These are phyloP conservation scores for Pachypanchax playfairii DNA, from an alignment of 2,113 vertebrate genomes.

Conservation along the genomic window DNA sequence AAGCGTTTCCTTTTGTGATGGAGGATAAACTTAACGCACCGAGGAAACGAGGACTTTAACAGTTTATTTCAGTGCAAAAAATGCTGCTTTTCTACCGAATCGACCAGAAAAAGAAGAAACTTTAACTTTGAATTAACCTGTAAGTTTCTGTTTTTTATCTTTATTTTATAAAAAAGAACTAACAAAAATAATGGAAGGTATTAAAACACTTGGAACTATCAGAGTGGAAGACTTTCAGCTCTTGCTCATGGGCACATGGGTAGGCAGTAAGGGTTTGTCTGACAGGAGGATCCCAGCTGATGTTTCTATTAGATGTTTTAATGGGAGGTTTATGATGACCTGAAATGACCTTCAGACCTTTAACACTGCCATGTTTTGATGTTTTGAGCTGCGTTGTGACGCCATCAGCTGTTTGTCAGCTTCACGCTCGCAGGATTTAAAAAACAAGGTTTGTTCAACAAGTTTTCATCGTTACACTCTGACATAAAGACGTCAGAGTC, in stretches of 20 bases:
- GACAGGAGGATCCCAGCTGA: not conserved
- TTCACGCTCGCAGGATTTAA: too few species aligned
- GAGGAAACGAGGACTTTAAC: conserved; percentile 13
- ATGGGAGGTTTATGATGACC: too few species aligned
- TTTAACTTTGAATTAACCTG: conserved; percentile 33
- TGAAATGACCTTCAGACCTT: too few species aligned
- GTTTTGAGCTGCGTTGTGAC: too few species aligned
- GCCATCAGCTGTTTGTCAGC: too few species aligned
- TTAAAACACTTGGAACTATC: not conserved
- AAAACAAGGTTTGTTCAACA: too few species aligned
- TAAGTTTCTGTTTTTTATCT: conserved; percentile 42
- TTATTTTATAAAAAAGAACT: conserved; percentile 36
- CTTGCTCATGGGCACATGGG: not conserved
- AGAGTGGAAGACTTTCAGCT: not conserved
- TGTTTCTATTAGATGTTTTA: too few species aligned
- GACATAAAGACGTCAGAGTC: too few species aligned
- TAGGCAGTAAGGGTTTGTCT: not conserved
- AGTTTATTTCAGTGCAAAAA: conserved; percentile 50
- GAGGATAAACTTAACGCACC: conserved; percentile 34
- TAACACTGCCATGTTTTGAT: not conserved
- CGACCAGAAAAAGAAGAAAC: conserved; percentile 17
- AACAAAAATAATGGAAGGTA: not conserved
- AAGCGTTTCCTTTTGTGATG: conserved; percentile 17
- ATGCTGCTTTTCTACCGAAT: conserved; percentile 68
- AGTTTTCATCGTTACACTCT: too few species aligned